Evolutionary conservation across 1,140 invertebrate genomes (phyloP), one percentile per base, ranked within the genome.

Genomic region (Phortica variegata): DNA sequence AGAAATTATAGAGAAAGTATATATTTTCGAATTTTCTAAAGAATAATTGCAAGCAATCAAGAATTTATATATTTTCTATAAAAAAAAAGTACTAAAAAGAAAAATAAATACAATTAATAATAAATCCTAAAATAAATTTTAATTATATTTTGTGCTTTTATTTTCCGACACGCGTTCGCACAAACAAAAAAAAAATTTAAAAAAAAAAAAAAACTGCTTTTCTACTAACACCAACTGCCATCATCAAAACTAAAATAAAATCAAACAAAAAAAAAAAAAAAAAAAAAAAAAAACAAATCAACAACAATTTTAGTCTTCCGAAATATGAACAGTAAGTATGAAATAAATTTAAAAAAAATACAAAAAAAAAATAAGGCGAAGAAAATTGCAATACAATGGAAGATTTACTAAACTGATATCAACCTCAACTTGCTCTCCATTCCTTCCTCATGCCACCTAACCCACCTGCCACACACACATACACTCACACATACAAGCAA

Each of bases 311-410:
- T 32, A 60, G 61, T 63, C 45, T 58, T 56, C 31, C 61, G 61
- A 60, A 71, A 70, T 50, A 71, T 71, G 66, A 65, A 52, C 58
- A 61, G 68, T 71, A 53, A 71, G 66, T 71, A 69, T 54, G 26
- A 38, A 34, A 29, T 29, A 12, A 6, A 29, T 29, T 29, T n/a
- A n/a, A n/a, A n/a, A n/a, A n/a, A n/a, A n/a, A n/a, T n/a, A n/a
- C n/a, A n/a, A n/a, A n/a, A n/a, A n/a, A n/a, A n/a, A n/a, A n/a
- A n/a, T n/a, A n/a, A n/a, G n/a, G n/a, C n/a, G n/a, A n/a, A n/a
- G n/a, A n/a, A n/a, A n/a, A n/a, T n/a, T n/a, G n/a, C n/a, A n/a
- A n/a, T n/a, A n/a, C n/a, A n/a, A n/a, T n/a, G n/a, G n/a, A n/a
- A n/a, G n/a, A n/a, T n/a, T n/a, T 26, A 26, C 10, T 10, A 26